Base-by-base conservation (phyloP, 2,797 vertebrate species). In the Amblyopsis hoosieri region DNA sequence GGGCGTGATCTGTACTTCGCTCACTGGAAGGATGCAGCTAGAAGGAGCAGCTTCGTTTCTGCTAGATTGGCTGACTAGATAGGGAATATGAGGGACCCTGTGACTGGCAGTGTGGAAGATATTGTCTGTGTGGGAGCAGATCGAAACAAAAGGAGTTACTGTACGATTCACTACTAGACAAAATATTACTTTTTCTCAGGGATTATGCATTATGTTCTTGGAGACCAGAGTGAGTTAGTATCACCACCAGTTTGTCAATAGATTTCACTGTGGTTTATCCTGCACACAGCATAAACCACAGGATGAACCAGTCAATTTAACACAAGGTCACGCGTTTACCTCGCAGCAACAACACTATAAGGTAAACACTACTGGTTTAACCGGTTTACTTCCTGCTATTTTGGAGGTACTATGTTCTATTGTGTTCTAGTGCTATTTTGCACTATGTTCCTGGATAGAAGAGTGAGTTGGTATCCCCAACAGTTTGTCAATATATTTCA, bases 61-160 rank as follows among this genome's bases (percentile, higher is more conserved):
- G 46, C 53, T 49, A 69, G 14, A 13, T 12, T 12, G 14, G 19
- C 10, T 14, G 55, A 62, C 45, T 55, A 68, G 54, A 64, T 29
- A 29, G 67, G 68, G 69, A 74, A 69, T 66, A 54, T 58, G 50
- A 64, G 71, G 66, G 57, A 76, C 62, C 81, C 79, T 86, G 84
- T 91, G 84, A 89, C 83, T 50, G 46, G 37, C 83, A 62, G 71
- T 76, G 77, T 67, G 73, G 67, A 62, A 67, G 65, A 78, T 81
- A 87, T 86, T 81, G 75, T 75, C 52, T 74, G 72, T 70, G 29
- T 65, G 37, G 67, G 42, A 64, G 46, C 50, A 62, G 45, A 69
- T 42, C 11, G 54, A 12, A 57, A 46, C 42, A 60, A 62, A 60
- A 60, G 66, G 2, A 12, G 53, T 61, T 69, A 31, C 45, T 33